A percentile compares a stretch with the other conserved stretches of the same genome.
These are phyloP conservation scores for Lepus townsendii DNA, from an alignment of 2,797 vertebrate species.

Conservation along the genomic window DNA sequence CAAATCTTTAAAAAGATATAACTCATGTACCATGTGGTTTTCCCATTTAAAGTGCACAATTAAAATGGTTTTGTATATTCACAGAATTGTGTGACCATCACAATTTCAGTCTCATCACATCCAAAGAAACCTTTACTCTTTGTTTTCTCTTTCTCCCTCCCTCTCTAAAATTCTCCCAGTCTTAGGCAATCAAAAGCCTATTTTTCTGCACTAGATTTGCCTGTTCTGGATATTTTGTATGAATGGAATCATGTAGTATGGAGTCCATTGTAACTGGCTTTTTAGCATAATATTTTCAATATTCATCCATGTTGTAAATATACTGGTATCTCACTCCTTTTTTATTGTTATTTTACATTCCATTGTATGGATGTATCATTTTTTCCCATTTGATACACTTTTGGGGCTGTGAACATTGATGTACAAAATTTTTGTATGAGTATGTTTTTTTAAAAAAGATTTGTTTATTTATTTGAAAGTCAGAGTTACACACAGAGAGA, in stretches of 20 bases:
- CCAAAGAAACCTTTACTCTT: neutral
- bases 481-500: no score
- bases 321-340: slow-evolving; percentile 28
- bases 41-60: neutral
- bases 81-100: neutral
- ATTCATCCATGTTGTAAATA: neutral
- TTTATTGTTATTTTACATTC: slow-evolving; percentile 13
- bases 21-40: neutral
- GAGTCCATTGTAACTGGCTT: neutral
- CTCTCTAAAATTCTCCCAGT: neutral
- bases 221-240: neutral
- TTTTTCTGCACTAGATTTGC: neutral
- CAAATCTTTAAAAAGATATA: neutral
- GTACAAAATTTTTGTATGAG: neutral
- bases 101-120: slow-evolving; percentile 2
- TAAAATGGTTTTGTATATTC: neutral
- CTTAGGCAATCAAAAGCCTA: neutral
- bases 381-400: neutral
- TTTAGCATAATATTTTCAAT: neutral
- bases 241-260: neutral
- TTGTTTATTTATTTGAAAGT: no score
- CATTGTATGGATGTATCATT: neutral
- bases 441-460: neutral
- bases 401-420: neutral
- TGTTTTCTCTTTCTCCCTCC: neutral